phyloP scores from a whole-genome alignment of 2,888 invertebrate species.

The Ceraclea dissimilis region DNA sequence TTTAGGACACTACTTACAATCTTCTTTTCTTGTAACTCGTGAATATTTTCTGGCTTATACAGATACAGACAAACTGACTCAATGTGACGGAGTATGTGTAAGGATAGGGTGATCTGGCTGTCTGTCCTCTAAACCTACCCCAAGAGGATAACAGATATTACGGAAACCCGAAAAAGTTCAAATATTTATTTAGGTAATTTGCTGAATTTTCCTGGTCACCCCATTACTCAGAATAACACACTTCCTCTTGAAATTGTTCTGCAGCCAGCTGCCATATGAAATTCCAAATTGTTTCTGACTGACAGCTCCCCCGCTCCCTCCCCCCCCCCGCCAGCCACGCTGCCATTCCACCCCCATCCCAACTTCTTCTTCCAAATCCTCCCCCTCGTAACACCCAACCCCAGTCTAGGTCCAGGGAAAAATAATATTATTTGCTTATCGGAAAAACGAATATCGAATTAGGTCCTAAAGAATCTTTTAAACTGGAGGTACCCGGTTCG shows the following conservation, averaged over 20 bases:
- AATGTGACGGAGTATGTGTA: no score
- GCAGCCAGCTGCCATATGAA: constrained; percentile 32
- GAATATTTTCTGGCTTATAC: no score
- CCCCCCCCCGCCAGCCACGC: not conserved
- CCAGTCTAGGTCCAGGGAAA: not conserved
- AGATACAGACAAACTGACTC: no score
- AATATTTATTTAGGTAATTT: no score
- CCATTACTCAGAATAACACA: not conserved
- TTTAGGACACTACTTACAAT: no score
- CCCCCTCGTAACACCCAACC: not conserved
- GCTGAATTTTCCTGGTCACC: no score
- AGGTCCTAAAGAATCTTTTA: no score
- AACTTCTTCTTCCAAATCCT: not conserved
- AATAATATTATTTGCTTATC: not conserved
- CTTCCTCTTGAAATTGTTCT: constrained; percentile 1
- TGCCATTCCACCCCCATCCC: not conserved
- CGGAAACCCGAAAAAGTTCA: not conserved
- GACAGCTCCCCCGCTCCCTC: constrained; percentile 34
- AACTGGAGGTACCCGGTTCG: no score
- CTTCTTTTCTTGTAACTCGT: no score
- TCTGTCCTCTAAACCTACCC: not conserved
- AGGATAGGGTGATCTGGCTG: no score
- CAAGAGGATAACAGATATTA: not conserved
- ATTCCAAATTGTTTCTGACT: constrained; percentile 55
- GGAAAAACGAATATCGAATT: no score